These are phyloP conservation scores for Pararge aegeria DNA, from an alignment of 1,140 invertebrate species.

Conservation along the genomic window DNA sequence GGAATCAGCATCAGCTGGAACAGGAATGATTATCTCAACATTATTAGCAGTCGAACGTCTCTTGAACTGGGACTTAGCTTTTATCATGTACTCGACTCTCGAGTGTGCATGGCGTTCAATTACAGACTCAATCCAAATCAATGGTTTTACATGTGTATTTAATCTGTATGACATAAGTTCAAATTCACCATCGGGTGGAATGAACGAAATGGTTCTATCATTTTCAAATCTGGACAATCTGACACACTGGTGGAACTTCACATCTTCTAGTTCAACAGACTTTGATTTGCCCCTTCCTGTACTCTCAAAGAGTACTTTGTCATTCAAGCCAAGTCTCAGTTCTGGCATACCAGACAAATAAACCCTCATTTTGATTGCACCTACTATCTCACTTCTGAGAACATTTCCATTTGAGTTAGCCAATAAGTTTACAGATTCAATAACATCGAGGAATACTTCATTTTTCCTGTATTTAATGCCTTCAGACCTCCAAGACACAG, in stretches of 20 bases:
- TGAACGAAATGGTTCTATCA: conserved; percentile 98
- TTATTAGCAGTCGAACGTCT: conserved; percentile 98
- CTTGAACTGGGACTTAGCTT: conserved; percentile 99
- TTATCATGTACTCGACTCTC: conserved; percentile 99
- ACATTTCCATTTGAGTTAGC: conserved; percentile 99
- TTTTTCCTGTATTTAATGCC: conserved; percentile 99
- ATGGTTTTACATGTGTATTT: conserved; percentile 98
- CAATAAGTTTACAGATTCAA: conserved; percentile 98
- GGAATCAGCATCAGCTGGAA: conserved; percentile 98
- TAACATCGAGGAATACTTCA: conserved; percentile 99
- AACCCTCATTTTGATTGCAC: conserved; percentile 99
- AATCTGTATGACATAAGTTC: conserved; percentile 99
- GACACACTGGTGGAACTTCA: conserved; percentile 99
- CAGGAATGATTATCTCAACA: conserved; percentile 99
- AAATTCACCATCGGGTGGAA: conserved; percentile 99
- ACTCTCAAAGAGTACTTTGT: conserved; percentile 99
- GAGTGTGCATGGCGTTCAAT: conserved; percentile 99
- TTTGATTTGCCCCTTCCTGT: conserved; percentile 99
- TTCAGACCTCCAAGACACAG: conserved; percentile 99
- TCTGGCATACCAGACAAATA: conserved; percentile 99
- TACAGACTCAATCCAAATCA: conserved; percentile 99
- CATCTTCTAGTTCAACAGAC: conserved; percentile 99
- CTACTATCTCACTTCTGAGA: conserved; percentile 98
- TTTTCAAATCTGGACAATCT: conserved; percentile 98
- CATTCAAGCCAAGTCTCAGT: conserved; percentile 97